A percentile compares a stretch with the other conserved stretches of the same genome.
These are phyloP conservation scores for Patella caerulea DNA, from an alignment of 2,888 invertebrate species.

Conservation along the genomic window DNA sequence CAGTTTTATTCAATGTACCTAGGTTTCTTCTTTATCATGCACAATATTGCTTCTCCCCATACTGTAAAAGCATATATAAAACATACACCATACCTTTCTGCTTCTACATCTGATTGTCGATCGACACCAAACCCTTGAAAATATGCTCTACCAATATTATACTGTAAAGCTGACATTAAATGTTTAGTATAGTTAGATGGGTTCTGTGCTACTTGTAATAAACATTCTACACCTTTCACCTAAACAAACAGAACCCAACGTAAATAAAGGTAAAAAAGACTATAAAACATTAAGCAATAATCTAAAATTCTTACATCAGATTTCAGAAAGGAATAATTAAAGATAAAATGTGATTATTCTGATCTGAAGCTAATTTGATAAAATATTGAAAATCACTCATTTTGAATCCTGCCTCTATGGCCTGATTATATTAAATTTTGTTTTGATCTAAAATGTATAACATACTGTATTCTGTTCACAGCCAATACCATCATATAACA, in stretches of 20 bases:
- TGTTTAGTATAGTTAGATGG: conserved; percentile 55
- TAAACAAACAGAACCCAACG: conserved; percentile 34
- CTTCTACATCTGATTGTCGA: conserved; percentile 66
- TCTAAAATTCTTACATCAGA: no score
- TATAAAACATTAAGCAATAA: no score
- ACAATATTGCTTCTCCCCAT: no score
- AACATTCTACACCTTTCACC: conserved; percentile 63
- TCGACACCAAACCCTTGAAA: conserved; percentile 69
- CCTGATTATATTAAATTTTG: no score
- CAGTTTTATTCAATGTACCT: no score
- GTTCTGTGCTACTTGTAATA: conserved; percentile 57
- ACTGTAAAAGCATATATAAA: background rate
- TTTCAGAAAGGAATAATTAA: no score
- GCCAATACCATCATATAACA: conserved; percentile 70
- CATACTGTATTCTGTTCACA: conserved; percentile 60
- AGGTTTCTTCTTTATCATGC: no score
- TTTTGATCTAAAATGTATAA: conserved; percentile 11
- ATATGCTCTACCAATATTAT: conserved; percentile 70
- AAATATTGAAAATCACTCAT: no score
- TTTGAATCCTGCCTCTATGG: no score
- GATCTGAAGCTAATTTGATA: no score
- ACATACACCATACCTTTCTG: conserved; percentile 62
- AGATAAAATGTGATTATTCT: no score
- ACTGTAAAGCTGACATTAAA: conserved; percentile 63
- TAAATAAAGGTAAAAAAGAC: no score